phyloP scores from a whole-genome alignment of 1,140 invertebrate genomes.

The Bombus balteatus region DNA sequence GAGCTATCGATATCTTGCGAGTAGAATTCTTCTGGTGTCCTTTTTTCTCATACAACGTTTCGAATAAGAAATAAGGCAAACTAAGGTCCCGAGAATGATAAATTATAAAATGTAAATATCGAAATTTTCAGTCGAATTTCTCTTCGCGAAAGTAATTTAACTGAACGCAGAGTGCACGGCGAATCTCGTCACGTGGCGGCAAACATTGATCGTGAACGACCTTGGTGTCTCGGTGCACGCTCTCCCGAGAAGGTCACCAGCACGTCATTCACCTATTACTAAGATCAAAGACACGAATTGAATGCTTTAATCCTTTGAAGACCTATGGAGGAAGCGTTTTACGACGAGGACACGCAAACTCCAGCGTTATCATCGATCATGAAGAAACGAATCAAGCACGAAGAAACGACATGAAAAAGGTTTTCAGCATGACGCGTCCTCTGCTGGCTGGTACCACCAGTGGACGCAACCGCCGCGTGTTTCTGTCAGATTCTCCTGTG shows the following conservation, averaged over 20 bases:
- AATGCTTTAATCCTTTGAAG: background rate
- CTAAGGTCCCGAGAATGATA: background rate
- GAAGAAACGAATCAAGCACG: background rate
- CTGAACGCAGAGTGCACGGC: background rate
- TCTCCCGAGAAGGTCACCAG: slow-evolving; percentile 30
- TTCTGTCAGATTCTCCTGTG: slow-evolving; percentile 11
- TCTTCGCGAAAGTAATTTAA: background rate
- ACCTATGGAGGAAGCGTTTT: slow-evolving; percentile 6
- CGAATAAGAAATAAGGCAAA: background rate
- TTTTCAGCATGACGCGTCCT: slow-evolving; percentile 11
- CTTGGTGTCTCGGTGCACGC: slow-evolving; percentile 45
- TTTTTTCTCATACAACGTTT: background rate
- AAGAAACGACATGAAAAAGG: background rate
- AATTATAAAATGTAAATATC: background rate
- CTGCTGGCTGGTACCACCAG: background rate
- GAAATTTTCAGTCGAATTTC: background rate
- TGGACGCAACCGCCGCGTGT: background rate
- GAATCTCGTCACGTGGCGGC: slow-evolving; percentile 69
- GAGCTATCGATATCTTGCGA: background rate
- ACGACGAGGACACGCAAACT: slow-evolving; percentile 6
- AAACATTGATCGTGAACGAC: slow-evolving; percentile 62
- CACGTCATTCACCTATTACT: slow-evolving; percentile 22
- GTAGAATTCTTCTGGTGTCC: background rate
- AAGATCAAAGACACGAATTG: background rate
- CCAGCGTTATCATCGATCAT: slow-evolving; percentile 11